Evolutionary conservation across 2,888 invertebrate genomes (phyloP).

Genomic region (Epinotia nisella): DNA sequence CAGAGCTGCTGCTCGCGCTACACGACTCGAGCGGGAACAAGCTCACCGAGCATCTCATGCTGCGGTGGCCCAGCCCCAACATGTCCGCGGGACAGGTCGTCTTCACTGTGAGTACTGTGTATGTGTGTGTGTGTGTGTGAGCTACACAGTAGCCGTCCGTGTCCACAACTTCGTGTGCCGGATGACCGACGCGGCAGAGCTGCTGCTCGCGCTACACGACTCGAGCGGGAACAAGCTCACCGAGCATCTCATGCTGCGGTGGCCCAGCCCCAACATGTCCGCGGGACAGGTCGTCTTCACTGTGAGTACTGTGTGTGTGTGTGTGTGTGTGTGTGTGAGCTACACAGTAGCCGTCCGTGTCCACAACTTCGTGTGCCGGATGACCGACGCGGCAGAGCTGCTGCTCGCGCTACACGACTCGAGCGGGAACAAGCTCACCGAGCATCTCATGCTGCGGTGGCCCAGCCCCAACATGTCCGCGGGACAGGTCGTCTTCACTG

Average conservation of each 20-base stretch:
- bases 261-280: constrained; percentile 87
- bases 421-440: constrained; percentile 92
- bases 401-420: constrained; percentile 94
- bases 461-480: constrained; percentile 84
- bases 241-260: constrained; percentile 94
- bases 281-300: constrained; percentile 91
- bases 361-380: constrained; percentile 95
- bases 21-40: constrained; percentile 92
- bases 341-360: constrained; percentile 93
- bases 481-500: constrained; percentile 92
- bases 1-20: constrained; percentile 93
- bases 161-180: constrained; percentile 96
- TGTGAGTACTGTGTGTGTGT: constrained; percentile 80
- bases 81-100: constrained; percentile 85
- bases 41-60: constrained; percentile 95
- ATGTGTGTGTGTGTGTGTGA: constrained; percentile 59
- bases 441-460: constrained; percentile 94
- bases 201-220: constrained; percentile 94
- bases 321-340: constrained; percentile 71
- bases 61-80: constrained; percentile 90
- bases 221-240: constrained; percentile 92
- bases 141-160: constrained; percentile 92
- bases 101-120: constrained; percentile 90
- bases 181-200: constrained; percentile 93
- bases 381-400: constrained; percentile 93